Percentiles rank a stretch among this genome's conserved stretches.
Evolutionary conservation across 1,140 invertebrate species (phyloP).

Genomic region (Apis laboriosa): DNA sequence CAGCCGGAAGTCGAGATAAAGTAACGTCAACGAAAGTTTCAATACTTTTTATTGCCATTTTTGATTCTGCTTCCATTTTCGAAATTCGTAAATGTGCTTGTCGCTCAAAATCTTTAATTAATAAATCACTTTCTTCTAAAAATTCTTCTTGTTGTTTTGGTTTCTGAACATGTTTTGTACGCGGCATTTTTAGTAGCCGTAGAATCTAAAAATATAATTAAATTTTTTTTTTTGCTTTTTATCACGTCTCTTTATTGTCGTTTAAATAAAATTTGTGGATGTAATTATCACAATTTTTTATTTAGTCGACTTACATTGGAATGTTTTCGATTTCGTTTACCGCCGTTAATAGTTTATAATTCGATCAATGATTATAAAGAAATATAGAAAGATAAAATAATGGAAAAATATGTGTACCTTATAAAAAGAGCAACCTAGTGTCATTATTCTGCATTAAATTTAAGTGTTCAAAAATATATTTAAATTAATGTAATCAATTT

Average conservation of each 20-base stretch:
- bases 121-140: slow-evolving; percentile 56
- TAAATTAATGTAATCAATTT: neutral
- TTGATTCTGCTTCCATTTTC: slow-evolving; percentile 65
- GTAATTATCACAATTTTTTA: neutral
- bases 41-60: slow-evolving; percentile 53
- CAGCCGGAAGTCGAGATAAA: slow-evolving; percentile 61
- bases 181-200: slow-evolving; percentile 62
- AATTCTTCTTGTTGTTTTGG: slow-evolving; percentile 18
- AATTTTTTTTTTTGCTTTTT: neutral
- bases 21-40: slow-evolving; percentile 56
- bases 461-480: slow-evolving; percentile 21
- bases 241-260: neutral
- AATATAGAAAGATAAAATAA: neutral
- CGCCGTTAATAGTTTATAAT: slow-evolving; percentile 27
- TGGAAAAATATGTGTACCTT: neutral
- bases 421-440: neutral
- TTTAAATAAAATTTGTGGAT: neutral
- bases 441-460: neutral
- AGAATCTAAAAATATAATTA: neutral
- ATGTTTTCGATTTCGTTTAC: slow-evolving; percentile 35
- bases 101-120: slow-evolving; percentile 69
- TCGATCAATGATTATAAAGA: neutral
- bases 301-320: neutral
- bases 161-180: slow-evolving; percentile 67
- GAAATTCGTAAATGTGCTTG: slow-evolving; percentile 55